A percentile compares a stretch with the other conserved stretches of the same genome.
These are phyloP conservation scores for Brevimyrus niger DNA, from an alignment of 2,113 vertebrate species.

Conservation along the genomic window DNA sequence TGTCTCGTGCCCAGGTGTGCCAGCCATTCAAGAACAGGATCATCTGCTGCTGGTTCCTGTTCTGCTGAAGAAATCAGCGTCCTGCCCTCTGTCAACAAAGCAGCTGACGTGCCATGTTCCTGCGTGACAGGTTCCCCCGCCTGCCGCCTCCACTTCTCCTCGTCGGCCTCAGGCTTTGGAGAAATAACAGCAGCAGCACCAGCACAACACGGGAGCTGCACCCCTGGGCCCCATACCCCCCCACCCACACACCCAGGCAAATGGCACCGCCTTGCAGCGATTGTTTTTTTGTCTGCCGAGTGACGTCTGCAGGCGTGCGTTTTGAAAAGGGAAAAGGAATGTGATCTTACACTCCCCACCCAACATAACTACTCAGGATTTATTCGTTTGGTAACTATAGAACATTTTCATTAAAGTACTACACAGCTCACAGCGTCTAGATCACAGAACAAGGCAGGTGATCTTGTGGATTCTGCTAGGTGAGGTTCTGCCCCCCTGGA, in stretches of 20 bases:
- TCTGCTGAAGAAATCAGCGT: background rate
- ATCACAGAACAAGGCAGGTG: background rate
- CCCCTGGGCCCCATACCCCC: background rate
- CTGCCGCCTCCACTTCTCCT: background rate
- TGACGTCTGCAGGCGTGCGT: background rate
- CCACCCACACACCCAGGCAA: background rate
- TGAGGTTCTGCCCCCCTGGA: background rate
- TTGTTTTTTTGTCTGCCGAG: background rate
- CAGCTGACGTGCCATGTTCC: background rate
- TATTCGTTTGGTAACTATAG: background rate
- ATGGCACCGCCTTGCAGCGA: background rate
- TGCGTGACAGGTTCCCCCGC: background rate
- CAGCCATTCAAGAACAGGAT: background rate
- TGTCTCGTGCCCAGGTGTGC: background rate
- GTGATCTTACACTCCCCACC: background rate
- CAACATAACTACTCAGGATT: background rate
- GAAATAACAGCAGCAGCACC: background rate
- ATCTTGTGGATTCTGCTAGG: background rate
- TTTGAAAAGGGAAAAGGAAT: background rate
- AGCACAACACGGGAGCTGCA: background rate
- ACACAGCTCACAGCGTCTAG: background rate
- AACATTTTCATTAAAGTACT: background rate
- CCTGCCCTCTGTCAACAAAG: background rate
- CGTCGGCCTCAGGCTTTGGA: background rate
- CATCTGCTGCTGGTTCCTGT: background rate